Evolutionary conservation across 2,888 invertebrate species (phyloP), one percentile per base, ranked within the genome.

Genomic region (Folsomia manolachei): DNA sequence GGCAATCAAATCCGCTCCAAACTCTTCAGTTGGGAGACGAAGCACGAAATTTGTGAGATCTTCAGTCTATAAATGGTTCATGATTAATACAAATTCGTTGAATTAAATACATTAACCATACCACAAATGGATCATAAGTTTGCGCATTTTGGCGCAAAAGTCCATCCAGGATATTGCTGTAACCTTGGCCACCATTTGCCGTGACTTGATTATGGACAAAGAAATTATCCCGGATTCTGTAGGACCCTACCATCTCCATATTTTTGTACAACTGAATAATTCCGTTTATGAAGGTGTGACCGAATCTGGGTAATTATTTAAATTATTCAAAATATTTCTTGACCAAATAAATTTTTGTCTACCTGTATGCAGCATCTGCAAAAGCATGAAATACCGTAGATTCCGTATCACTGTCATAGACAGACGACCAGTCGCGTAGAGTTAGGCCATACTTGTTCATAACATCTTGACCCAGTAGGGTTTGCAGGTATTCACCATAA

Each of bases 1-100:
- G 7, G 73, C 73, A 26, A 65, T 21, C 23, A 73, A 73, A 56
- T 73, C 73, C 14, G 66, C 61, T 14, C 73, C 73, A 73, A 66
- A 73, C 26, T 73, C 60, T 26, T 66, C 64, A 4, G 24, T 21
- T 7, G 18, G 56, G 21, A 60, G 14, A 11, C 70, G 1, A 18
- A 73, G 53, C 2, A 73, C 51, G 61, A 67, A 67, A 61, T 73
- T 73, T 24, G 70, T 62, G 27, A 73, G 56, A 14, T 73, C 73
- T 39, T 73, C 67, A 1, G 73, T 66, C n/a, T n/a, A n/a, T n/a
- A n/a, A n/a, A n/a, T n/a, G n/a, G n/a, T n/a, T n/a, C n/a, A n/a
- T n/a, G n/a, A n/a, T n/a, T n/a, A n/a, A n/a, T n/a, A n/a, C n/a
- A n/a, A n/a, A n/a, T n/a, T n/a, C n/a, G n/a, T n/a, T n/a, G n/a